Evolutionary conservation across 2,888 invertebrate species (phyloP), one percentile per base, ranked within the genome.

Genomic region (Cryptus armator): DNA sequence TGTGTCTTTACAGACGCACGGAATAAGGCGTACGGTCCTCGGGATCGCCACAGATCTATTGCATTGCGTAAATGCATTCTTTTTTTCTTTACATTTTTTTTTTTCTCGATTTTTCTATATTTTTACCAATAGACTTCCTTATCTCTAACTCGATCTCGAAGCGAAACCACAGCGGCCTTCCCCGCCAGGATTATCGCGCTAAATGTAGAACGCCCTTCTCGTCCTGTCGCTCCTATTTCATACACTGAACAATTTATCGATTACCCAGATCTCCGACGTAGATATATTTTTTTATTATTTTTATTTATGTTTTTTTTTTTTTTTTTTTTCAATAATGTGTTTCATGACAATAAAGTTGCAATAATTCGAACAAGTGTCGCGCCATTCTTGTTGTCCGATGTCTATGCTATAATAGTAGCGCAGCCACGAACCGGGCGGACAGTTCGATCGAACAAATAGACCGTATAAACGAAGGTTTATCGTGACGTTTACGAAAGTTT

Each of bases 401-500:
- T 68, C 32, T 70, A 51, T 32, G 48, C 59, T 5, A 29, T 62
- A 62, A 62, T 14, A 62, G 32, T 29, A 24, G 37, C 12, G 59
- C 9, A 46, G 29, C 7, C 19, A 12, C 56, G 56, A 78, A 37
- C 62, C 16, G 29, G 67, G 80, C 72, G 81, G 64, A 71, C 80
- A 80, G 68, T 85, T 83, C 80, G 79, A 85, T 80, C 79, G 81
- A 86, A 82, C 78, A 86, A 87, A 86, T 87, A 87, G 87, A 87
- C 87, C 87, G 87, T 83, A 87, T 84, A 87, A 87, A 86, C 67
- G 87, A 87, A 87, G 87, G 87, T 81, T 87, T 84, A 81, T 83
- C 78, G 74, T 64, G 66, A 64, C 71, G 78, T 80, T 85, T 84
- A 84, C 83, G 86, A 87, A 87, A 87, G 83, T 87, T 86, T 83